A percentile compares a stretch with the other conserved stretches of the same genome.
Conservation (phyloP, 2,113 vertebrate genomes). For the Pterocles burchelli region DNA sequence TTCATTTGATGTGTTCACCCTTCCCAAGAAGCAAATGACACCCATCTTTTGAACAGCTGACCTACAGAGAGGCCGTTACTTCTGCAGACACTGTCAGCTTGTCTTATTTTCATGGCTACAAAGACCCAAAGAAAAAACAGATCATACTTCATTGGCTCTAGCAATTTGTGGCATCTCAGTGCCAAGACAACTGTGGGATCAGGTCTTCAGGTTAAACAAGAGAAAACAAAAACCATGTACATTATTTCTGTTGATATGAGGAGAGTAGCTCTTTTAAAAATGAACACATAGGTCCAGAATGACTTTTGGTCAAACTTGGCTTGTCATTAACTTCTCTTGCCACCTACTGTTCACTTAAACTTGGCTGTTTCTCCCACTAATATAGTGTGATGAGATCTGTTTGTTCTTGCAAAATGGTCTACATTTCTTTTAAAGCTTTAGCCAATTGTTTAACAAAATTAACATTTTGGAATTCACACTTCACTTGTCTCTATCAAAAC, state of each 20-base stretch:
- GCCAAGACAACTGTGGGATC: background rate
- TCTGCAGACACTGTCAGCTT: background rate
- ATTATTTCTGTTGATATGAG: background rate
- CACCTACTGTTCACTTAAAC: background rate
- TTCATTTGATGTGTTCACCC: background rate
- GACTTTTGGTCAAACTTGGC: background rate
- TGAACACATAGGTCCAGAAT: background rate
- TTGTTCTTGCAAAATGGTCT: background rate
- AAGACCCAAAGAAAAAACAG: background rate
- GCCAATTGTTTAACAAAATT: constrained; percentile 40
- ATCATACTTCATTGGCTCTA: background rate
- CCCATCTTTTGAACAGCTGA: background rate
- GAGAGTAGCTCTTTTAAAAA: background rate
- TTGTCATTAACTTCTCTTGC: background rate
- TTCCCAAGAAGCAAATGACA: background rate
- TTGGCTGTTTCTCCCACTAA: background rate
- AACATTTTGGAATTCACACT: constrained; percentile 51
- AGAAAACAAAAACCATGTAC: background rate
- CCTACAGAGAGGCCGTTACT: background rate
- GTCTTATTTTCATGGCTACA: background rate
- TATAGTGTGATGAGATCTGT: background rate
- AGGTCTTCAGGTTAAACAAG: background rate
- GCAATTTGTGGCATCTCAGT: background rate
- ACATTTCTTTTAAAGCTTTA: constrained; percentile 13
- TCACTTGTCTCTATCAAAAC: constrained; percentile 31